These are phyloP conservation scores for Aricia artaxerxes DNA, from an alignment of 2,888 invertebrate genomes.

Conservation along the genomic window DNA sequence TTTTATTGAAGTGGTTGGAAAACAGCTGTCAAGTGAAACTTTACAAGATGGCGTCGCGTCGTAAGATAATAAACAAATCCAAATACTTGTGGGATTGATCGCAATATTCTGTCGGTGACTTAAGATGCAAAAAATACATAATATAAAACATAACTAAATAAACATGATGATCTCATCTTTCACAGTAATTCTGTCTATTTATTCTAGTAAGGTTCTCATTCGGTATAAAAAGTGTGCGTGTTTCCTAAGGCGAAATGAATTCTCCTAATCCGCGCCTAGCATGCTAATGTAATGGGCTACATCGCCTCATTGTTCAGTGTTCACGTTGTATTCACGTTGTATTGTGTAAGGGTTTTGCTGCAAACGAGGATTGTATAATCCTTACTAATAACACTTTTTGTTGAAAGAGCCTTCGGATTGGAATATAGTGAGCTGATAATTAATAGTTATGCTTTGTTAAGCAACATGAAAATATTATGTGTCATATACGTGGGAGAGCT, in stretches of 20 bases:
- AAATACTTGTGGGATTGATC: too few relatives aligned
- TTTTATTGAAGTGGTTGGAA: too few relatives aligned
- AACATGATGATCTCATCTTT: not conserved
- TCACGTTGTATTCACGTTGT: not conserved
- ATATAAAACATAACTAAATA: not conserved
- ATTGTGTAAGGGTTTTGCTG: slow-evolving; percentile 17
- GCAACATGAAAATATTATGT: not conserved
- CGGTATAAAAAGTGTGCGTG: slow-evolving; percentile 20
- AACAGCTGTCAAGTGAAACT: too few relatives aligned
- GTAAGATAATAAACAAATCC: too few relatives aligned
- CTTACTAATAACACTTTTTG: slow-evolving; percentile 7
- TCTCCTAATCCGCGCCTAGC: slow-evolving; percentile 29
- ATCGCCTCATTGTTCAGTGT: not conserved
- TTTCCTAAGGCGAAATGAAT: slow-evolving; percentile 24
- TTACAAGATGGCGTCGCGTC: too few relatives aligned
- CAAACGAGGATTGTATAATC: slow-evolving; percentile 7
- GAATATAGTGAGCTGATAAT: not conserved
- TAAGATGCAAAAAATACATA: too few relatives aligned
- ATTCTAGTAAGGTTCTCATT: not conserved
- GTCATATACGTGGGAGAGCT: not conserved
- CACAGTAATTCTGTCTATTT: not conserved
- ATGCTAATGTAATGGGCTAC: slow-evolving; percentile 27
- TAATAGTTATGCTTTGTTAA: not conserved
- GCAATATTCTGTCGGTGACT: too few relatives aligned
- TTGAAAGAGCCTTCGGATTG: not conserved